Evolutionary conservation across 2,888 invertebrate species (phyloP).

Genomic region (Prenolepis imparis): DNA sequence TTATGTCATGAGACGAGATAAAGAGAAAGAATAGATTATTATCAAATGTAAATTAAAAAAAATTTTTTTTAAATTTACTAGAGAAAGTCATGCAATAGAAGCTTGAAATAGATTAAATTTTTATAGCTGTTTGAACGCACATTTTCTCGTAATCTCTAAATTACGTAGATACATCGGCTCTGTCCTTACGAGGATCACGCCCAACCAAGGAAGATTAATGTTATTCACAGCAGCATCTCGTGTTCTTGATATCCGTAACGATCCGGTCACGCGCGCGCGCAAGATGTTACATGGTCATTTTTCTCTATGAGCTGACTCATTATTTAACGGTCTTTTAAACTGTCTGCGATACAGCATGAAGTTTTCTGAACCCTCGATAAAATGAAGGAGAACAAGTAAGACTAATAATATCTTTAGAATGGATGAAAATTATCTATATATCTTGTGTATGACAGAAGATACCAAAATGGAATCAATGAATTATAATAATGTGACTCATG

Average conservation of each 20-base stretch:
- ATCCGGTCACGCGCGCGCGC: slow-evolving; percentile 40
- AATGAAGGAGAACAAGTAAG: slow-evolving; percentile 19
- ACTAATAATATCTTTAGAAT: slow-evolving; percentile 34
- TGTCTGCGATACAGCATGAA: slow-evolving; percentile 35
- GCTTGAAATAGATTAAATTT: neutral
- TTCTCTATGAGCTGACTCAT: slow-evolving; percentile 65
- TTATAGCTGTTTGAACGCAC: neutral
- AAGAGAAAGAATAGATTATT: neutral
- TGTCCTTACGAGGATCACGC: slow-evolving; percentile 32
- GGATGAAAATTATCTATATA: slow-evolving; percentile 17
- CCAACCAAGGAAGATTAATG: slow-evolving; percentile 59
- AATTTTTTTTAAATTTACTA: slow-evolving; percentile 2
- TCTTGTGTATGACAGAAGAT: neutral
- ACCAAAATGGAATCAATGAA: neutral
- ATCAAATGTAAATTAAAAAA: neutral
- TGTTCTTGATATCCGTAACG: slow-evolving; percentile 44
- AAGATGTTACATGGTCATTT: slow-evolving; percentile 57
- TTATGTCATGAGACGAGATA: neutral
- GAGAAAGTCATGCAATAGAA: neutral
- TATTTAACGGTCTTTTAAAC: slow-evolving; percentile 66
- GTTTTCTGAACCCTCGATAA: slow-evolving; percentile 39
- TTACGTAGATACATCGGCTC: neutral
- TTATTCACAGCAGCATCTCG: slow-evolving; percentile 56
- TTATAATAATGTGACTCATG: slow-evolving; percentile 9
- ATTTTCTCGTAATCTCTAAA: slow-evolving; percentile 36